Evolutionary conservation across 1,140 invertebrate species (phyloP).

Genomic region (Hycleus phaleratus): DNA sequence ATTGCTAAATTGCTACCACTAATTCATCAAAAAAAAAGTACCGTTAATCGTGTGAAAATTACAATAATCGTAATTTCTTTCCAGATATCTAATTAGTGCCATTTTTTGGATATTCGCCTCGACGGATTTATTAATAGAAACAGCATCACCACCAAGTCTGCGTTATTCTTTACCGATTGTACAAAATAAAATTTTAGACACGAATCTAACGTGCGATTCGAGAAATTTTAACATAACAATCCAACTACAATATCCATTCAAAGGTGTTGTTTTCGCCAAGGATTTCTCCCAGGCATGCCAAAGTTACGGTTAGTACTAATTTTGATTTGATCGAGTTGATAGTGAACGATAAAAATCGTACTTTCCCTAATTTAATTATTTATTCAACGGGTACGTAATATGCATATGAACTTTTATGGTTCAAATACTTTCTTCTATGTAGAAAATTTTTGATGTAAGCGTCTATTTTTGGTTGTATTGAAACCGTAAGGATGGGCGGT

Average conservation of each 20-base stretch:
- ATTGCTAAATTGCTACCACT: not conserved
- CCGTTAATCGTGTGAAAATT: not conserved
- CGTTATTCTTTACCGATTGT: slow-evolving; percentile 21
- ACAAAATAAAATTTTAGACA: slow-evolving; percentile 29
- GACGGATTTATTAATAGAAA: not conserved
- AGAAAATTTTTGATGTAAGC: too few species aligned
- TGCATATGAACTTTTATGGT: too few species aligned
- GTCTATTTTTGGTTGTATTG: too few species aligned
- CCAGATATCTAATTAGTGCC: slow-evolving; percentile 1
- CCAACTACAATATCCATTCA: slow-evolving; percentile 53
- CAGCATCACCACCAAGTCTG: slow-evolving; percentile 29
- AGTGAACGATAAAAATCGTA: not conserved
- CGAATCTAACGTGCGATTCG: slow-evolving; percentile 31
- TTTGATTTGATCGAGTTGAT: not conserved
- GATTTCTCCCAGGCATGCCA: slow-evolving; percentile 62
- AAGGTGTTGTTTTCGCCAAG: slow-evolving; percentile 59
- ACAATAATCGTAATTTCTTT: not conserved
- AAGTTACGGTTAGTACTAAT: slow-evolving; percentile 41
- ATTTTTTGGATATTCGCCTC: not conserved
- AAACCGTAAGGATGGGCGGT: too few species aligned
- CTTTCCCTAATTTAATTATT: not conserved
- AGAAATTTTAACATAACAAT: slow-evolving; percentile 34
- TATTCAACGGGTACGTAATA: too few species aligned
- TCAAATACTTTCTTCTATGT: too few species aligned
- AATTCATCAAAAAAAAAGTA: not conserved